Evolutionary conservation across 1,140 invertebrate species (phyloP), one percentile per base, ranked within the genome.

Genomic region (Phymastichus coffea): DNA sequence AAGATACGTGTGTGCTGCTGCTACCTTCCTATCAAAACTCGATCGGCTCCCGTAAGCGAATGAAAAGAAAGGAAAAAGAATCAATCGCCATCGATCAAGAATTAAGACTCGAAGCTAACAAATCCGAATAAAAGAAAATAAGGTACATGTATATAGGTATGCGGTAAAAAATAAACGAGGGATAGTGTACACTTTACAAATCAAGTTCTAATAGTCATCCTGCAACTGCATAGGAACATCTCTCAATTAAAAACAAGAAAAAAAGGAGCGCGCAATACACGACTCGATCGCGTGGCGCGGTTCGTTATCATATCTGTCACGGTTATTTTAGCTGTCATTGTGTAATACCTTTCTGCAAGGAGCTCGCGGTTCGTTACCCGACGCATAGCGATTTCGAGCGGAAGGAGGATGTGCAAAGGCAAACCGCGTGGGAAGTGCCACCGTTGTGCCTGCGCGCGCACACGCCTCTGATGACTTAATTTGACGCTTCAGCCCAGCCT

Each of bases 221-320:
- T n/a, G n/a, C n/a, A n/a, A n/a, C n/a, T n/a, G 3, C 46, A 46
- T 22, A 15, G 17, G 15, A 19, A 54, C 40, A 49, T 47, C 56
- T 48, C 26, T n/a, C n/a, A n/a, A n/a, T n/a, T n/a, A n/a, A n/a
- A n/a, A n/a, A 17, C 23, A 4, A 15, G n/a, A 41, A 33, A 33
- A 33, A 47, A 57, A 30, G 33, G 40, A 43, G 23, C 28, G 22
- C 19, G 14, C 23, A 28, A 23, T 22, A 30, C 9, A 28, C 25
- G 37, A 44, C 19, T 14, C 25, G 17, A 19, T 19, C 4, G 23
- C 40, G 40, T 19, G 41, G 46, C 49, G 52, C 43, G 51, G 49
- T 38, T 65, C 63, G 57, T 65, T 65, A 65, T 59, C n/a, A n/a
- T 63, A 63, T 72, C 63, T 63, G 67, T 68, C 66, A 60, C 55